Percentiles rank a stretch among this genome's conserved stretches.
These are phyloP conservation scores for Cantharis rustica DNA, from an alignment of 2,888 invertebrate species.

Conservation along the genomic window DNA sequence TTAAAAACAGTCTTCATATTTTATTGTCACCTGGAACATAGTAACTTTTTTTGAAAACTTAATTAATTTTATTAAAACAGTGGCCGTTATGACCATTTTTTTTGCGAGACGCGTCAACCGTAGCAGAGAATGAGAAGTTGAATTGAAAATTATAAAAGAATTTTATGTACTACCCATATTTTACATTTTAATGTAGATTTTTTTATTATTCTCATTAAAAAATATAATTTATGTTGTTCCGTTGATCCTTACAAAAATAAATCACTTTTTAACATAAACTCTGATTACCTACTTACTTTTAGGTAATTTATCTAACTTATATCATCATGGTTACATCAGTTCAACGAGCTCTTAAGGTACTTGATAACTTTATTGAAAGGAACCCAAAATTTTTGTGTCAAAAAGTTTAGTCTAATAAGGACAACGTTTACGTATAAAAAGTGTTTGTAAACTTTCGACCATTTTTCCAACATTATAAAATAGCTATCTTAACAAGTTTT, in stretches of 20 bases:
- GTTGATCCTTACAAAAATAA: not conserved
- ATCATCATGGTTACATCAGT: not conserved
- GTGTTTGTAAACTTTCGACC: not conserved
- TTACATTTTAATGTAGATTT: not conserved
- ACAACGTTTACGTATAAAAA: not conserved
- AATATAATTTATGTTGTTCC: conserved; percentile 1
- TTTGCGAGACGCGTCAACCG: not conserved
- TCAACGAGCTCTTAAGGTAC: not conserved
- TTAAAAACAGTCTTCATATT: too few species aligned
- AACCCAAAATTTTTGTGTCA: not conserved
- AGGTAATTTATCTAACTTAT: conserved; percentile 6
- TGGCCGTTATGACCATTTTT: not conserved
- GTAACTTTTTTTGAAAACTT: too few species aligned
- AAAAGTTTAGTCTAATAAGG: not conserved
- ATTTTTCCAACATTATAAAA: not conserved
- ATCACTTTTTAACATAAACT: not conserved
- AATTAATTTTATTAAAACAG: not conserved
- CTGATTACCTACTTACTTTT: conserved; percentile 7
- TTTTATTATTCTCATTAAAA: not conserved
- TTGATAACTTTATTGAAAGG: conserved; percentile 6
- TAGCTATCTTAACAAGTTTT: not conserved
- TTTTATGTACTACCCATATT: not conserved
- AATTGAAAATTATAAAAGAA: not conserved
- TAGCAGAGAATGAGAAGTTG: not conserved
- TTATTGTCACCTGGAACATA: too few species aligned